A percentile compares a stretch with the other conserved stretches of the same genome.
Evolutionary conservation across 1,140 invertebrate species (phyloP).

Genomic region (Homalodisca vitripennis): DNA sequence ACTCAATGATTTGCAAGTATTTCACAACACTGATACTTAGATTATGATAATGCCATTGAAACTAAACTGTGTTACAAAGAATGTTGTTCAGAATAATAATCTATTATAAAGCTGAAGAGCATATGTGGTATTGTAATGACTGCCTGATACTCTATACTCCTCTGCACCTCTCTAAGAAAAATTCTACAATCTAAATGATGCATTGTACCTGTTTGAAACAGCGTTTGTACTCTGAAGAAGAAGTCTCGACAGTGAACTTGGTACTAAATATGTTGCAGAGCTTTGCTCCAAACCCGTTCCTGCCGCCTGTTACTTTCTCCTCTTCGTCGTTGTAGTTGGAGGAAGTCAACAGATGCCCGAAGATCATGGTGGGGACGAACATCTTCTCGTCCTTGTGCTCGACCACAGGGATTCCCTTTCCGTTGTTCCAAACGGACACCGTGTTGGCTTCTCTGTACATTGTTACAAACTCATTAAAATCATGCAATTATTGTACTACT

Average conservation of each 20-base stretch:
- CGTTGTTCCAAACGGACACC: conserved; percentile 97
- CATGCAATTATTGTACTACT: no score
- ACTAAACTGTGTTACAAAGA: no score
- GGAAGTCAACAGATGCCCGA: conserved; percentile 97
- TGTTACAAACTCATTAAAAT: no score
- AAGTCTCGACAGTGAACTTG: conserved; percentile 96
- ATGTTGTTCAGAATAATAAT: no score
- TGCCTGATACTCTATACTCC: no score
- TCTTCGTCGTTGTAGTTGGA: conserved; percentile 99
- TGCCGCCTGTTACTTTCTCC: conserved; percentile 95
- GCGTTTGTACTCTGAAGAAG: conserved; percentile 81
- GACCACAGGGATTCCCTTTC: conserved; percentile 96
- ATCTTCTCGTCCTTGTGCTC: conserved; percentile 98
- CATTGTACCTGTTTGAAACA: conserved; percentile 74
- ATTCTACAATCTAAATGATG: no score
- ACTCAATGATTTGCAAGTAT: no score
- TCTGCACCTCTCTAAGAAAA: no score
- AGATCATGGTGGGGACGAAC: conserved; percentile 99
- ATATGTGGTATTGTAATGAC: no score
- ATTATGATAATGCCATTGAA: no score
- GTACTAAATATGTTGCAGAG: conserved; percentile 99
- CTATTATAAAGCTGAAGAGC: no score
- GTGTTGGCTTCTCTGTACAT: conserved; percentile 90
- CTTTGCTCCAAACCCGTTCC: conserved; percentile 99
- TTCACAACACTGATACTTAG: no score